Evolutionary conservation across 2,113 vertebrate genomes (phyloP), one percentile per base, ranked within the genome.

Genomic region (Trachemys scripta): DNA sequence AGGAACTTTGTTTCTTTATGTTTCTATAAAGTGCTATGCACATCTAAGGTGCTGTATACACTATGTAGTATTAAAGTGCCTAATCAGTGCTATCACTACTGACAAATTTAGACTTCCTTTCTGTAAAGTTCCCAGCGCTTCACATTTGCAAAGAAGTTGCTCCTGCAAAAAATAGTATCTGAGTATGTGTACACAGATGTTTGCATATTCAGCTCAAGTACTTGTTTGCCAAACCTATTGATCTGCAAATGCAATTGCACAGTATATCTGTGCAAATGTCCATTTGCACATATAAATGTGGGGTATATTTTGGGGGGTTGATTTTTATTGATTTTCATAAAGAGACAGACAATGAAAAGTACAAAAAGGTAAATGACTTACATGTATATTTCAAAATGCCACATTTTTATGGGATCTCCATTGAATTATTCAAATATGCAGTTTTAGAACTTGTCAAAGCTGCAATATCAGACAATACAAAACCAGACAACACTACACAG

Each of bases 121-220:
- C 27, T 2, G 31, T 53, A 79, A 96, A 87, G 20, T 50, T 93
- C 83, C 20, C 54, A 57, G 1, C 13, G 54, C 57, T 49, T 0
- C 57, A 75, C 83, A 22, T 80, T 54, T 6, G 22, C 51, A 59
- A 42, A 29, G 35, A 84, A 49, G 3, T 54, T 54, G 53, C 6
- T 24, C 24, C 24, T 4, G 24, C 81, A 10, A 1, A 78, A 20
- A 85, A 10, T 1, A 82, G 22, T 54, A 54, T 22, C 53, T 54
- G 53, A 9, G 53, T 45, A 45, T 54, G 53, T 54, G 20, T 54
- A 1, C 69, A 38, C 20, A 82, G 17, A 4, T 2, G 20, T 65
- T 88, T 91, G 13, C 20, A 54, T 0, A 0, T 6, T 19, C 11
- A 82, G 29, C 35, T 29, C 0, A 0, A 0, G 1, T 45, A 38